A percentile compares a stretch with the other conserved stretches of the same genome.
phyloP scores from a whole-genome alignment of 2,113 vertebrate genomes.

The Gracilinanus agilis region DNA sequence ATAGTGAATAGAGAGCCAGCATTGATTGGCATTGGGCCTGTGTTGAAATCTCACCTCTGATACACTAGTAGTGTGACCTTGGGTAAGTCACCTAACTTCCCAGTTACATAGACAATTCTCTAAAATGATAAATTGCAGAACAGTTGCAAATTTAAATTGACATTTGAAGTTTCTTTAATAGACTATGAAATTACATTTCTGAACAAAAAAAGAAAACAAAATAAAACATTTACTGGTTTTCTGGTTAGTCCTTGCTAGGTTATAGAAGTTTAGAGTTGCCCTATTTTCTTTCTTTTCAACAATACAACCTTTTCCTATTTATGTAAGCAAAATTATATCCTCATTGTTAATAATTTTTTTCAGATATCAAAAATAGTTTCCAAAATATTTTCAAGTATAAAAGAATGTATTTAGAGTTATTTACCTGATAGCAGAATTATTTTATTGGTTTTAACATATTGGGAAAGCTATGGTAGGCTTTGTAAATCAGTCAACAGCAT shows the following conservation, averaged over 20 bases:
- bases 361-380: neutral
- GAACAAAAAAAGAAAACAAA: neutral
- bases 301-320: neutral
- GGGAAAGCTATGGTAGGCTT: neutral
- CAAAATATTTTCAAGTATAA: neutral
- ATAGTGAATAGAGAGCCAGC: neutral
- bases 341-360: conserved; percentile 43
- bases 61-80: neutral
- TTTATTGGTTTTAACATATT: conserved; percentile 16
- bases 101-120: neutral
- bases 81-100: neutral
- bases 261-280: neutral
- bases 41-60: neutral
- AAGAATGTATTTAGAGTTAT: neutral
- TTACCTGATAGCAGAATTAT: neutral
- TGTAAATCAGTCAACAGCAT: neutral
- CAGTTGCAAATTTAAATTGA: neutral
- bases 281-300: conserved; percentile 3
- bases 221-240: neutral
- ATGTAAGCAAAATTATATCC: conserved; percentile 41
- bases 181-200: neutral
- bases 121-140: neutral
- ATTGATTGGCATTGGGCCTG: neutral
- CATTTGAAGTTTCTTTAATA: neutral
- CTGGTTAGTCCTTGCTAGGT: neutral